phyloP scores from a whole-genome alignment of 2,888 invertebrate genomes.

The Lasius platythorax region DNA sequence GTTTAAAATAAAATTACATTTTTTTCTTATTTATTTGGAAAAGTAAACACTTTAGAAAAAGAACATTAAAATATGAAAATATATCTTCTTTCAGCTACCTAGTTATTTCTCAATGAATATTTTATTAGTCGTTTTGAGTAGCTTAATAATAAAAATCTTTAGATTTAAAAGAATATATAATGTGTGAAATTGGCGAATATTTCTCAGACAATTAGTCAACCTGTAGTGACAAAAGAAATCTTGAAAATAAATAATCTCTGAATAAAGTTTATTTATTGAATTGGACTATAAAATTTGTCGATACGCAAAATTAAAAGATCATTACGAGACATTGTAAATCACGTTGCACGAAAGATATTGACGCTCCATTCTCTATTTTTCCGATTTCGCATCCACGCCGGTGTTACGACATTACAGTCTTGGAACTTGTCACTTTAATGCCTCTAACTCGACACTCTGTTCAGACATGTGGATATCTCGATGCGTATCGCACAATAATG shows the following conservation, averaged over 20 bases:
- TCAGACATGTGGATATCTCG: neutral
- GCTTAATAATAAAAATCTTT: too few species aligned
- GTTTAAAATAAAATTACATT: too few species aligned
- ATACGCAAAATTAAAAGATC: neutral
- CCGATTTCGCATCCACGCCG: neutral
- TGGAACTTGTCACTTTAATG: conserved; percentile 38
- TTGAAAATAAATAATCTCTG: neutral
- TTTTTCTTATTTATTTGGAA: too few species aligned
- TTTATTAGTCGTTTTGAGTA: too few species aligned
- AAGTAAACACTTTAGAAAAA: too few species aligned
- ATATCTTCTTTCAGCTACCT: too few species aligned
- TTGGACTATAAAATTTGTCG: neutral
- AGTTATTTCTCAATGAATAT: neutral
- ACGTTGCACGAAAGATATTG: neutral
- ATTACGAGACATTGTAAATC: neutral
- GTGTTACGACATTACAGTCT: conserved; percentile 49
- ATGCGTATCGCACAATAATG: conserved; percentile 43
- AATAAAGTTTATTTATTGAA: neutral
- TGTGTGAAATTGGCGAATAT: too few species aligned
- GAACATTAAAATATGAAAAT: too few species aligned
- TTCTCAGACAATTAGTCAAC: too few species aligned
- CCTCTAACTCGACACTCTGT: conserved; percentile 6
- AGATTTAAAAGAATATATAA: too few species aligned
- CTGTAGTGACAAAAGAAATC: neutral
- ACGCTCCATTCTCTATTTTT: conserved; percentile 41